Base-by-base conservation (phyloP, 2,797 vertebrate genomes). In the Setipinna tenuifilis region DNA sequence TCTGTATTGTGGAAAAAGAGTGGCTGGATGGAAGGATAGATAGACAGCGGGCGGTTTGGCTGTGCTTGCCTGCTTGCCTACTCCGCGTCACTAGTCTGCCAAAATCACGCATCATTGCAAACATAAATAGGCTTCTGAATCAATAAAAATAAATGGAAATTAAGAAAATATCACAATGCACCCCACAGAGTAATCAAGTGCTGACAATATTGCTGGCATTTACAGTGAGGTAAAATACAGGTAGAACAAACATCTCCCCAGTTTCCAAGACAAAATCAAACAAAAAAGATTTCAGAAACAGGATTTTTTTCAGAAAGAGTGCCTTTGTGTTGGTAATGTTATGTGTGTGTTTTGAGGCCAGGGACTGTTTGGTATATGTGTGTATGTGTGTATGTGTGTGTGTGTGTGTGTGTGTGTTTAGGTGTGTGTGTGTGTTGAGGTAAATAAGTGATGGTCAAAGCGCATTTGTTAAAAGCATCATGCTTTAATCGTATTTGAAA, bases 401-500 rank as follows among this genome's bases (percentile, higher is more conserved):
- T 82, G 82, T 44, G 58, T 65, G 41, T 84, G 83, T 83, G 82
- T 65, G 35, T 84, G 46, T 61, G 80, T 68, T 10, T 82, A 41
- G 71, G 62, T 71, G 61, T 84, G 48, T 75, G 83, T 35, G 46
- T 50, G 83, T 21, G n/a, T 6, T 31, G 10, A n/a, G n/a, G 46
- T 81, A 85, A 85, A 87, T 82, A 87, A 86, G 71, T 84, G 80
- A 71, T 50, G 71, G 87, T 84, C 83, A 59, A 84, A 83, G 82
- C 85, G 82, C 82, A 46, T 87, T 83, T 87, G 88, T 85, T 89
- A 88, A 90, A 90, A 88, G 90, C 88, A 85, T 87, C 83, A 68
- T 58, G 17, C 75, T 75, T 88, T 90, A 90, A 90, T 90, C 80
- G 57, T 41, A 89, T 90, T 90, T 87, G 84, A 88, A 89, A 89